These are phyloP conservation scores for Bryconaethiops microstoma DNA, from an alignment of 2,797 vertebrate species.

Conservation along the genomic window DNA sequence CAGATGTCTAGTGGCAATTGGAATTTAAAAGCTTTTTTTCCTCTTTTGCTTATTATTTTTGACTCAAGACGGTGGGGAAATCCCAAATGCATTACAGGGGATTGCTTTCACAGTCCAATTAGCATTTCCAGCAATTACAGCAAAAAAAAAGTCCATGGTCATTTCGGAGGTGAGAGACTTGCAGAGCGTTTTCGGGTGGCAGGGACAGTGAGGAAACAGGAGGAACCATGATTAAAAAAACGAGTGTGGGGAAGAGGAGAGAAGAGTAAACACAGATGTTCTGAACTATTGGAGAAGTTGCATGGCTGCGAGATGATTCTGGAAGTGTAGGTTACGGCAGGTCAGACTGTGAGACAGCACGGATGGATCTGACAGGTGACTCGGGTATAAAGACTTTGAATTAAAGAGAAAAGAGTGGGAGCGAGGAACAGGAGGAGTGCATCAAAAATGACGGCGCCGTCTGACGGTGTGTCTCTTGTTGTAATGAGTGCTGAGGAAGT, in stretches of 20 bases:
- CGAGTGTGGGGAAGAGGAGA: background rate
- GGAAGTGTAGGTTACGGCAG: background rate
- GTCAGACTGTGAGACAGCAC: background rate
- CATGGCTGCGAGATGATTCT: background rate
- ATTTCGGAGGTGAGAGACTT: constrained; percentile 63
- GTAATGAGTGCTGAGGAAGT: background rate
- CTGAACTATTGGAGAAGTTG: background rate
- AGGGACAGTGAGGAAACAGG: constrained; percentile 5
- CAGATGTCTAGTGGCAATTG: constrained; percentile 79
- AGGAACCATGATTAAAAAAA: constrained; percentile 15
- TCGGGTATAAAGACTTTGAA: constrained; percentile 10
- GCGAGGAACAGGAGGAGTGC: constrained; percentile 22
- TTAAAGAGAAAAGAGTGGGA: constrained; percentile 19
- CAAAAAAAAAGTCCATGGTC: constrained; percentile 61
- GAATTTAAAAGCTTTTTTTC: constrained; percentile 67
- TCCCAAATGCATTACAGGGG: constrained; percentile 71
- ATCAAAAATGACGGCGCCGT: background rate
- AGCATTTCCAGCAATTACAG: constrained; percentile 78
- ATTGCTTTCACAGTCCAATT: constrained; percentile 76
- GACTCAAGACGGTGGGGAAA: constrained; percentile 72
- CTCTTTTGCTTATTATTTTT: constrained; percentile 72
- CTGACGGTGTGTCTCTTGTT: background rate
- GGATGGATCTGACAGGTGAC: constrained; percentile 23
- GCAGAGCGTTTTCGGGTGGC: constrained; percentile 57
- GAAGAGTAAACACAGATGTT: background rate